A percentile compares a stretch with the other conserved stretches of the same genome.
These are phyloP conservation scores for Drosophila diplacantha DNA, from an alignment of 2,888 invertebrate genomes.

Conservation along the genomic window DNA sequence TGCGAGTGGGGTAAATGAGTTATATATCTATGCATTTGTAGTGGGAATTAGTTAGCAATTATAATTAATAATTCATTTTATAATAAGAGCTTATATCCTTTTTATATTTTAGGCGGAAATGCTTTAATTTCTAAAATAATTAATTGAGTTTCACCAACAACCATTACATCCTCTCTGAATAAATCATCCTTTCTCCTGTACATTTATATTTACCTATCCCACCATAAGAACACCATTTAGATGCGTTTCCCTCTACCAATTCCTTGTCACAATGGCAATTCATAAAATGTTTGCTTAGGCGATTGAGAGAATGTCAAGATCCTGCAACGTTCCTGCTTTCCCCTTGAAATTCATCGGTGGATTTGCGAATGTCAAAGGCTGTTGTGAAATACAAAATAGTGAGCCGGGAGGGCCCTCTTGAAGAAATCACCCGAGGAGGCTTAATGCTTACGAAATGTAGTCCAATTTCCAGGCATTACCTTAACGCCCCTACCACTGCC, in stretches of 20 bases:
- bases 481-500: slow-evolving; percentile 32
- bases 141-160: not conserved
- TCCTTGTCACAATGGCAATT: slow-evolving; percentile 12
- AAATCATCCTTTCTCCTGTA: not conserved
- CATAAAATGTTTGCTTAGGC: slow-evolving; percentile 33
- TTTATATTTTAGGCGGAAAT: too few species aligned
- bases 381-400: slow-evolving; percentile 8
- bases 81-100: too few species aligned
- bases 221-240: slow-evolving; percentile 2
- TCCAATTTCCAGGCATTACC: slow-evolving; percentile 42
- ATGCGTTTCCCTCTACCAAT: not conserved
- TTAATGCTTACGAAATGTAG: slow-evolving; percentile 38
- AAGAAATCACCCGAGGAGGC: slow-evolving; percentile 25
- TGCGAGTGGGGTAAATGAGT: not conserved
- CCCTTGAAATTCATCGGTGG: slow-evolving; percentile 2
- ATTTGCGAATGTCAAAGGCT: slow-evolving; percentile 37
- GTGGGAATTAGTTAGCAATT: not conserved
- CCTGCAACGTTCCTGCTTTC: slow-evolving; percentile 1
- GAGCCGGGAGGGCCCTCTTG: slow-evolving; percentile 10
- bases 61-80: too few species aligned
- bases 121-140: not conserved
- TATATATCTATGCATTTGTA: not conserved
- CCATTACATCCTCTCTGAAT: not conserved
- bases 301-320: slow-evolving; percentile 49
- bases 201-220: slow-evolving; percentile 11